Evolutionary conservation across 2,113 vertebrate genomes (phyloP).

Genomic region (Quiscalus mexicanus): DNA sequence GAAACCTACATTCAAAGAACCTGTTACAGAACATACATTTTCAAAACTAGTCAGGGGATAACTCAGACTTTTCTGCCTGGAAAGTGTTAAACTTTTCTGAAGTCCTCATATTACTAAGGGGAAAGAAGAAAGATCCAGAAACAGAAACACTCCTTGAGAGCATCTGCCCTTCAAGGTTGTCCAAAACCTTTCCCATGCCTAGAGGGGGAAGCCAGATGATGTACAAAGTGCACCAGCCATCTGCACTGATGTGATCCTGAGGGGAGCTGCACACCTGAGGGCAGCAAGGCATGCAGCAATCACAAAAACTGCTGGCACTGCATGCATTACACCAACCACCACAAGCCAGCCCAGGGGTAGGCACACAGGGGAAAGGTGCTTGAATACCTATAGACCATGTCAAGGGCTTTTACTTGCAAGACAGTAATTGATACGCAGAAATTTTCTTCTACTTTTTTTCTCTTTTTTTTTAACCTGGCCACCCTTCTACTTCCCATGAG

Average conservation of each 20-base stretch:
- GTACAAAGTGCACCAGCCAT: not conserved
- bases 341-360: not conserved
- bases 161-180: not conserved
- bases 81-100: not conserved
- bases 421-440: not conserved
- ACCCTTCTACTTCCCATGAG: not conserved
- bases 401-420: not conserved
- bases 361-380: not conserved
- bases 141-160: not conserved
- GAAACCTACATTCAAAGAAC: not conserved
- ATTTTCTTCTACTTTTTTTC: not conserved
- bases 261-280: not conserved
- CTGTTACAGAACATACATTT: not conserved
- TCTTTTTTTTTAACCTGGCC: not conserved
- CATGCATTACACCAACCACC: rapidly evolving
- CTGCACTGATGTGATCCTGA: not conserved
- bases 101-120: not conserved
- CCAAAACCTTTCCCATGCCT: not conserved
- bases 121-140: not conserved
- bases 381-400: not conserved
- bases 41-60: not conserved
- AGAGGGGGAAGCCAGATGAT: not conserved
- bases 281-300: not conserved
- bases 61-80: not conserved
- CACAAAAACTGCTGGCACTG: not conserved